These are phyloP conservation scores for Drosophila ustulata DNA, from an alignment of 2,888 invertebrate species.

Conservation along the genomic window DNA sequence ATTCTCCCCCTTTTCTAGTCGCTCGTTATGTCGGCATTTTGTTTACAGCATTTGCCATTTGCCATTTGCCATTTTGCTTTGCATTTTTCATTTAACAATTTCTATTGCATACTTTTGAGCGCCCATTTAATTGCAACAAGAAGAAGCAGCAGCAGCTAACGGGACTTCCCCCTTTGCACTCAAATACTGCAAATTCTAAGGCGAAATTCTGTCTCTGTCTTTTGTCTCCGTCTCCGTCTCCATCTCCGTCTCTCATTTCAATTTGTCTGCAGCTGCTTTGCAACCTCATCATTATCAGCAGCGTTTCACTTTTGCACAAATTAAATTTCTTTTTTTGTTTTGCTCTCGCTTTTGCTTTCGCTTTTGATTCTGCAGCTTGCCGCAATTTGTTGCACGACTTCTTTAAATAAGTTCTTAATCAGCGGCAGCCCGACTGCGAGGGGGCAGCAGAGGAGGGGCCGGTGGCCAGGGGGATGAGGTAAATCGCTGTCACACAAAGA, in stretches of 20 bases:
- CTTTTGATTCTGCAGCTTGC: slow-evolving; percentile 42
- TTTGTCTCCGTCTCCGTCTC: not conserved
- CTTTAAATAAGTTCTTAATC: slow-evolving; percentile 67
- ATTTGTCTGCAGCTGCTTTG: slow-evolving; percentile 41
- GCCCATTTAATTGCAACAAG: slow-evolving; percentile 68
- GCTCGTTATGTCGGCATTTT: slow-evolving; percentile 18
- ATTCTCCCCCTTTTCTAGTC: not conserved
- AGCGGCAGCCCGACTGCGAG: slow-evolving; percentile 43
- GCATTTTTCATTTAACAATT: slow-evolving; percentile 32
- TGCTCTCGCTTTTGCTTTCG: slow-evolving; percentile 21
- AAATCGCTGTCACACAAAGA: slow-evolving; percentile 33
- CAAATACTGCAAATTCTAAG: slow-evolving; percentile 53
- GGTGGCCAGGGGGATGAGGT: not conserved
- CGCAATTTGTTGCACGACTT: slow-evolving; percentile 38
- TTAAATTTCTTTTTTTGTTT: slow-evolving; percentile 58
- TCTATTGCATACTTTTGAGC: slow-evolving; percentile 69
- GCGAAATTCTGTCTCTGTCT: slow-evolving; percentile 37
- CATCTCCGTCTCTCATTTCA: slow-evolving; percentile 26
- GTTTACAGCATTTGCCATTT: slow-evolving; percentile 25
- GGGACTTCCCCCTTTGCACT: slow-evolving; percentile 27
- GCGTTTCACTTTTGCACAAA: slow-evolving; percentile 57
- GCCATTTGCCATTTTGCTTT: slow-evolving; percentile 29
- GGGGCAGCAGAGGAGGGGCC: too few species aligned
- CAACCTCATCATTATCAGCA: slow-evolving; percentile 27
- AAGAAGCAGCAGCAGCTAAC: slow-evolving; percentile 10